A percentile compares a stretch with the other conserved stretches of the same genome.
phyloP scores from a whole-genome alignment of 1,140 invertebrate genomes.

The Hyles euphorbiae region DNA sequence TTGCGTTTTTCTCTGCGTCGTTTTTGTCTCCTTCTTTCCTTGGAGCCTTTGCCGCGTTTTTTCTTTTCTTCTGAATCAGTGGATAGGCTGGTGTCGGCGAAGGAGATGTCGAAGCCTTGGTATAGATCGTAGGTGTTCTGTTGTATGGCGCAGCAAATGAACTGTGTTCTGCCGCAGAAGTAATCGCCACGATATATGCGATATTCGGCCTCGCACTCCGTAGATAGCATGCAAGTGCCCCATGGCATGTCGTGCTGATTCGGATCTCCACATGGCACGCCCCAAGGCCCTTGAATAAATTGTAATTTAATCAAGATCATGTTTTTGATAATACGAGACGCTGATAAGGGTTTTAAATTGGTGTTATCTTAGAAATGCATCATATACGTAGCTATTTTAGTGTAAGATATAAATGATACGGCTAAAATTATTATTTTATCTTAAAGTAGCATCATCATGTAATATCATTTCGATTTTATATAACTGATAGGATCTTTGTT shows the following conservation, averaged over 20 bases:
- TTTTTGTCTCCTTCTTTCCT: constrained; percentile 24
- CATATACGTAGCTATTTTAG: too few relatives aligned
- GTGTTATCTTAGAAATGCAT: too few relatives aligned
- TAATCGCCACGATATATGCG: constrained; percentile 58
- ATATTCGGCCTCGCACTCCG: constrained; percentile 57
- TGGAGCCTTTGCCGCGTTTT: constrained; percentile 28
- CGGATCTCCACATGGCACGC: constrained; percentile 62
- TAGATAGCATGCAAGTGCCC: constrained; percentile 55
- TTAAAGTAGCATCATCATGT: too few relatives aligned
- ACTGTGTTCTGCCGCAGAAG: constrained; percentile 52
- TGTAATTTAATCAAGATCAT: background rate
- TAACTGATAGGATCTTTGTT: too few relatives aligned
- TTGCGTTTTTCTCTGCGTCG: constrained; percentile 28
- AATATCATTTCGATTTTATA: too few relatives aligned
- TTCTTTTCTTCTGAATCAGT: constrained; percentile 46
- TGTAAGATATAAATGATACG: too few relatives aligned
- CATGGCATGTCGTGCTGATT: constrained; percentile 56
- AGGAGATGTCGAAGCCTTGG: constrained; percentile 52
- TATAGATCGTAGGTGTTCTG: constrained; percentile 52
- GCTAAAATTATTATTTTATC: too few relatives aligned
- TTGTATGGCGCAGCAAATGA: constrained; percentile 51
- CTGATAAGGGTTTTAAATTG: too few relatives aligned
- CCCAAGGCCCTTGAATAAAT: constrained; percentile 47
- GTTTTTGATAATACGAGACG: too few relatives aligned
- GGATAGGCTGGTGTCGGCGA: constrained; percentile 39